Evolutionary conservation across 2,888 invertebrate genomes (phyloP).

Genomic region (Drosophila dives): DNA sequence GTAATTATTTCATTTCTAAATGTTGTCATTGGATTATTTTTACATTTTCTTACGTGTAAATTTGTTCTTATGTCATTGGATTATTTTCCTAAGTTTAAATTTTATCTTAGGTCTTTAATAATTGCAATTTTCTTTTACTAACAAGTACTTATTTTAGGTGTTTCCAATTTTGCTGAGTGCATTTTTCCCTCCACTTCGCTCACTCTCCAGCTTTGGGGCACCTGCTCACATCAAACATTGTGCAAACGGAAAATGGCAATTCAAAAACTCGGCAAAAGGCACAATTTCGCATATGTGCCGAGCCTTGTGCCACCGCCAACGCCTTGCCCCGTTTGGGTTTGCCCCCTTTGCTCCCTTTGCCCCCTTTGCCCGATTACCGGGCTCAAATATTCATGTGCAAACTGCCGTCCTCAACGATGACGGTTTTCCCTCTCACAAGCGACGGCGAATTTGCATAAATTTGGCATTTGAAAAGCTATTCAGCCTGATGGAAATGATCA

Average conservation of each 20-base stretch:
- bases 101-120: not conserved
- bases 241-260: slow-evolving; percentile 66
- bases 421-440: slow-evolving; percentile 25
- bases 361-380: slow-evolving; percentile 28
- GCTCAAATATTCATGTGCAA: slow-evolving; percentile 75
- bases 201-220: slow-evolving; percentile 1
- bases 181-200: slow-evolving; percentile 5
- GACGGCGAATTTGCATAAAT: slow-evolving; percentile 75
- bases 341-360: not conserved
- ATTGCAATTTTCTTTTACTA: not conserved
- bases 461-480: slow-evolving; percentile 76
- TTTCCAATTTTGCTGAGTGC: slow-evolving; percentile 35
- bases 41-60: not conserved
- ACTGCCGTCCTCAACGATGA: slow-evolving; percentile 49
- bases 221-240: slow-evolving; percentile 47
- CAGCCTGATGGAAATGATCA: slow-evolving; percentile 76
- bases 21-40: not conserved
- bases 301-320: slow-evolving; percentile 30
- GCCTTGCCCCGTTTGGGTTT: not conserved
- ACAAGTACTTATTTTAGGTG: not conserved
- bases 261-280: slow-evolving; percentile 66
- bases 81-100: not conserved
- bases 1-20: not conserved
- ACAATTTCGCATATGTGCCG: slow-evolving; percentile 66
- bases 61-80: not conserved